Evolutionary conservation across 2,113 vertebrate species (phyloP), one percentile per base, ranked within the genome.

Genomic region (Paedocypris sp.): DNA sequence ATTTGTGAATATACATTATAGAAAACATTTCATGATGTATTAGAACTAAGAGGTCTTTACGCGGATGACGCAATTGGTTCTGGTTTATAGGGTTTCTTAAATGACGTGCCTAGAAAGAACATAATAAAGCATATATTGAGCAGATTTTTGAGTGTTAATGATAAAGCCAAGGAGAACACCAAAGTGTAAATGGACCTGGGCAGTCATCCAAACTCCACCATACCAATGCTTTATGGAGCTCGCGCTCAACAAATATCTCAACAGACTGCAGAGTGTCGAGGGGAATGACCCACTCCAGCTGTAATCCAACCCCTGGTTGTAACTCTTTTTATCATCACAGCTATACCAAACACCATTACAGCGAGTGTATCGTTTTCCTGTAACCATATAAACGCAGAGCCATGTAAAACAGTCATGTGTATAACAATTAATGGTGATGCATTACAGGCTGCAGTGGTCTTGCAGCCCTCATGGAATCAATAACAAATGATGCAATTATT

Each of bases 231-330:
- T 43, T 38, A 50, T 36, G n/a, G n/a, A 19, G 29, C 36, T 26
- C 13, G 4, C 4, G 48, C 57, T 50, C 45, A 28, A 46, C 66
- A 68, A 51, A 58, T 42, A 59, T 39, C 42, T 46, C 41, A 9
- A 2, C 23, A 25, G 60, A 19, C 47, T 32, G 6, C 12, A 10
- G 23, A 42, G 62, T 35, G 45, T 19, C 35, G 13, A 16, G 42
- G 31, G 38, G 5, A 26, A 22, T 38, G 46, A 36, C 46, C 33
- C 16, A 18, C 20, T 28, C 61, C 18, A 6, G 49, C 13, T 57
- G 33, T 8, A 12, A 16, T 29, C 19, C 58, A 46, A 1, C 47
- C 28, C 13, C 7, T 6, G 18, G 29, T 10, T 35, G 38, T 10
- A 13, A 36, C 16, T 53, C 20, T 10, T 2, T 16, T 3, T 11